Base-by-base conservation (phyloP, 2,888 invertebrate genomes). In the Ennomos fuscantarius region DNA sequence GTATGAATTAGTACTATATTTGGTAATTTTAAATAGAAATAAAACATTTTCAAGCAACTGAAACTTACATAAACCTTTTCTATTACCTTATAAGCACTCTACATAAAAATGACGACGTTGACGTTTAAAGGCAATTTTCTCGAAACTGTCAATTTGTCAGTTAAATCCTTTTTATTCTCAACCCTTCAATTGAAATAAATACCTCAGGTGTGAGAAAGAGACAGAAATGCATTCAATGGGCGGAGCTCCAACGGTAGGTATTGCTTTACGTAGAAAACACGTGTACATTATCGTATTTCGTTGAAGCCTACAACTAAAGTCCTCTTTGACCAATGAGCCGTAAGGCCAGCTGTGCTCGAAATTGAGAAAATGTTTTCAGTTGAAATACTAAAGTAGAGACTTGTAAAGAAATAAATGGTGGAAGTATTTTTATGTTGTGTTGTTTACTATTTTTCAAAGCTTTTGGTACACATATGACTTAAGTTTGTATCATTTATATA, bases 171-270 rank as follows among this genome's bases (percentile, higher is more conserved):
- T n/a, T n/a, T n/a, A n/a, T n/a, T n/a, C n/a, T n/a, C n/a, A n/a
- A n/a, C n/a, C n/a, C n/a, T n/a, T n/a, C n/a, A 77, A 78, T 74
- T 78, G 75, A 65, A 68, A 59, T 67, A 63, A 66, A 55, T 61
- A 66, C 65, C 66, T 1, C 1, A 24, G 44, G 32, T 10, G 80
- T 59, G 60, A 55, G 75, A 83, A 63, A 69, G 79, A 73, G 82
- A 82, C 65, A 60, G 74, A 69, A 63, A 72, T 74, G 79, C 71
- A 66, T 80, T 74, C 76, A 74, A 77, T 76, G 82, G 87, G 87
- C 87, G 87, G 74, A 73, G 84, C 78, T 71, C 78, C 75, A 78
- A 73, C 74, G 10, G 44, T 52, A 52, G 44, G 49, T 52, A 41
- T 39, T 49, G 47, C 40, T 39, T 31, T 72, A 60, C 48, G 53